Percentiles rank a stretch among this genome's conserved stretches.
These are phyloP conservation scores for Torymus aiolomorphi DNA, from an alignment of 2,888 invertebrate genomes.

Conservation along the genomic window DNA sequence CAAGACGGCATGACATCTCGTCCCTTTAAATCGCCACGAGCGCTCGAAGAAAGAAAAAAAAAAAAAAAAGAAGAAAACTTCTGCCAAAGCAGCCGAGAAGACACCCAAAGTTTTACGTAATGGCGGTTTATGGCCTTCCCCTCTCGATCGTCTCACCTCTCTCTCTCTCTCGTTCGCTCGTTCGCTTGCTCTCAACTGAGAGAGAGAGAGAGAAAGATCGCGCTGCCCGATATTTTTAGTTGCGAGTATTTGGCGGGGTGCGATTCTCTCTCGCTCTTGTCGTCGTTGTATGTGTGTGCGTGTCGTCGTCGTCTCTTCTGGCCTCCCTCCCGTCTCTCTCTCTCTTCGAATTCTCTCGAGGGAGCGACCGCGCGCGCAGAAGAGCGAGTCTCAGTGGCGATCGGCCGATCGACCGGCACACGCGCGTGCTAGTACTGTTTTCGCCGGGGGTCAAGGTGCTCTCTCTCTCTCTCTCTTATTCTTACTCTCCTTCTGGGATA, in stretches of 20 bases:
- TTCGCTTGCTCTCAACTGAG: constrained; percentile 31
- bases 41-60: too few species aligned
- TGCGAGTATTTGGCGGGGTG: constrained; percentile 74
- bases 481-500: not conserved
- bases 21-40: too few species aligned
- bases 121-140: constrained; percentile 53
- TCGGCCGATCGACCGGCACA: constrained; percentile 45
- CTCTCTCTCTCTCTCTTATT: not conserved
- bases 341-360: constrained; percentile 36
- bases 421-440: not conserved
- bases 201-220: not conserved
- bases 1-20: too few species aligned
- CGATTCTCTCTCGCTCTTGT: constrained; percentile 56
- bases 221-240: constrained; percentile 74
- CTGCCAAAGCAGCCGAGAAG: too few species aligned
- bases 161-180: constrained; percentile 21
- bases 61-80: too few species aligned
- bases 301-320: constrained; percentile 32
- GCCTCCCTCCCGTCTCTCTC: not conserved
- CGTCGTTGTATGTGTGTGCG: not conserved
- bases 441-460: not conserved
- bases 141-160: constrained; percentile 53
- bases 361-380: not conserved
- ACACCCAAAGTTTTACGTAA: constrained; percentile 66
- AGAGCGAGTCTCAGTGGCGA: constrained; percentile 47